These are phyloP conservation scores for Macrosiphum euphorbiae DNA, from an alignment of 2,888 invertebrate genomes.

Conservation along the genomic window DNA sequence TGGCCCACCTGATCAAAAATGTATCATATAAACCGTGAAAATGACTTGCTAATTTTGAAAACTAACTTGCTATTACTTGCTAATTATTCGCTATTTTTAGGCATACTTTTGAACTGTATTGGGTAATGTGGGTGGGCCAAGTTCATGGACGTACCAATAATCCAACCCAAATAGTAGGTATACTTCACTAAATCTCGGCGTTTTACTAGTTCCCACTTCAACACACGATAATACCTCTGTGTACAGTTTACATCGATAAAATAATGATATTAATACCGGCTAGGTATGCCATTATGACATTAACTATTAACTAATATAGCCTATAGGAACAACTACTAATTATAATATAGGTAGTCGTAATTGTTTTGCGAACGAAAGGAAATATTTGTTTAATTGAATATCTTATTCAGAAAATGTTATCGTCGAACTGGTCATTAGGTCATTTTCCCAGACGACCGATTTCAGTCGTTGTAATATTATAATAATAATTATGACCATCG, in stretches of 20 bases:
- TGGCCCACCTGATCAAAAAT: no score
- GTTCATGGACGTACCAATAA: no score
- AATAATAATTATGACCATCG: not conserved
- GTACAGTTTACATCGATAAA: not conserved
- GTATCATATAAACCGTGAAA: no score
- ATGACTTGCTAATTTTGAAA: no score
- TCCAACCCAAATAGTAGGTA: not conserved
- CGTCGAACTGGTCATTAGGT: not conserved
- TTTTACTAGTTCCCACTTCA: not conserved
- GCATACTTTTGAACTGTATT: no score
- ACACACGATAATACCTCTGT: not conserved
- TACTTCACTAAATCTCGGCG: not conserved
- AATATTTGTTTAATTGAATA: not conserved
- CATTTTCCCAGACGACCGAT: not conserved
- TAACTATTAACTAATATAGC: not conserved
- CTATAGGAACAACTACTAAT: not conserved
- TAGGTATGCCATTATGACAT: not conserved
- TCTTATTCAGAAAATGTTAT: not conserved
- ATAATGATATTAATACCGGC: not conserved
- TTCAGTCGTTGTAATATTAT: not conserved
- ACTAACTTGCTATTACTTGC: no score
- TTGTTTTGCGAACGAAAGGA: not conserved
- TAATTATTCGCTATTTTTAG: no score
- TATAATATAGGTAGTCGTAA: no score
- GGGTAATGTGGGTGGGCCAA: no score